phyloP scores from a whole-genome alignment of 2,113 vertebrate species.

The Bagarius yarrelli region DNA sequence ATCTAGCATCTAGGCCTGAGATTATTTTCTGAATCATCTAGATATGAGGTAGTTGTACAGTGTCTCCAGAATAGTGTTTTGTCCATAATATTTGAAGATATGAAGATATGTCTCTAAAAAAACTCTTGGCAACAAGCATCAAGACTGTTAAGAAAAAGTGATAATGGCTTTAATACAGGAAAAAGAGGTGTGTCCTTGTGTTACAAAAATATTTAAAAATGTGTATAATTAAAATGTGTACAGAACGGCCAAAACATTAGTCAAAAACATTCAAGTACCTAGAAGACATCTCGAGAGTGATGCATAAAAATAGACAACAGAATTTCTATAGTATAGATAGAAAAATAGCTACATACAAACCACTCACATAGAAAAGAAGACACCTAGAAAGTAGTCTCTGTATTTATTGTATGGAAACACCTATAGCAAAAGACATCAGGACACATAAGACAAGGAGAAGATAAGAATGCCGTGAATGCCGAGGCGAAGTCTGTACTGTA shows the following conservation, averaged over 20 bases:
- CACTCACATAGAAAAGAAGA: no score
- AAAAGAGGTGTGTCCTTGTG: background rate
- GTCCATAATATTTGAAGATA: background rate
- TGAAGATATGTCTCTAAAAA: background rate
- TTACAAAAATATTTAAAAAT: background rate
- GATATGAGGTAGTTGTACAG: background rate
- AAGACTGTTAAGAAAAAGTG: background rate
- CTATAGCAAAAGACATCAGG: background rate
- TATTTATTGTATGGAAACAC: background rate
- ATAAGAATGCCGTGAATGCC: background rate
- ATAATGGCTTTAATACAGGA: no score
- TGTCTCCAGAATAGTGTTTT: background rate
- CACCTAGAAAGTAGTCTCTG: no score
- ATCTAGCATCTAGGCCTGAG: background rate
- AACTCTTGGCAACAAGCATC: background rate
- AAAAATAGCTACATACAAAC: no score
- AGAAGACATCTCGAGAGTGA: no score
- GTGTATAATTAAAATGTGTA: no score
- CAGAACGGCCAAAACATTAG: no score
- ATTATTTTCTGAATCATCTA: background rate
- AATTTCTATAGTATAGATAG: no score
- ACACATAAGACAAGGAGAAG: background rate
- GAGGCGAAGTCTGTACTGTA: background rate
- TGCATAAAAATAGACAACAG: no score
- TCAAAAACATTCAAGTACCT: no score